Evolutionary conservation across 2,888 invertebrate genomes (phyloP).

Genomic region (Conus canariensis): DNA sequence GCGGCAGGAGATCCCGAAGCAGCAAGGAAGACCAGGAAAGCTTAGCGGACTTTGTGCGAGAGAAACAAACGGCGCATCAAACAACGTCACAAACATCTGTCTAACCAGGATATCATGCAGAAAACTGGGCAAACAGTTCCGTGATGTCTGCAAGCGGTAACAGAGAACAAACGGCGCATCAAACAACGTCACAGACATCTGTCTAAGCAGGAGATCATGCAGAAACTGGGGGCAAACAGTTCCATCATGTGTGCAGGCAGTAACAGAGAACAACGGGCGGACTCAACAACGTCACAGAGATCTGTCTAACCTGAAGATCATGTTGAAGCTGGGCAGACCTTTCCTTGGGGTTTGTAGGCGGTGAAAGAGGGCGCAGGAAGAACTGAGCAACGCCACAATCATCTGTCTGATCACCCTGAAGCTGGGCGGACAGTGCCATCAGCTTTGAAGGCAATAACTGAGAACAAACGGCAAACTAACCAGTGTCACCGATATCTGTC

Average conservation of each 20-base stretch:
- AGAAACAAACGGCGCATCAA: neutral
- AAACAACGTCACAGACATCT: too few relatives aligned
- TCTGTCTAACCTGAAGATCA: too few relatives aligned
- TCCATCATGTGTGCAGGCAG: too few relatives aligned
- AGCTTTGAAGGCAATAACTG: too few relatives aligned
- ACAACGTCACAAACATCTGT: neutral
- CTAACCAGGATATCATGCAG: neutral
- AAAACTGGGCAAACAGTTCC: neutral
- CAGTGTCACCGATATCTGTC: neutral
- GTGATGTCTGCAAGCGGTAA: neutral
- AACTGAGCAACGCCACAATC: too few relatives aligned
- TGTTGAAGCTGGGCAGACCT: too few relatives aligned
- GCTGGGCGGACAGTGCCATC: too few relatives aligned
- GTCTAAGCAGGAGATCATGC: neutral
- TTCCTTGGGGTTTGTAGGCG: too few relatives aligned
- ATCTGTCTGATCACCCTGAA: too few relatives aligned
- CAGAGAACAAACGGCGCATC: neutral
- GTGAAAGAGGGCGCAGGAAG: too few relatives aligned
- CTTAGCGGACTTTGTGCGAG: neutral
- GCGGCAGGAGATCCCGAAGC: neutral
- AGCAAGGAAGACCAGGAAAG: neutral
- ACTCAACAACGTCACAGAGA: too few relatives aligned
- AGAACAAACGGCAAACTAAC: too few relatives aligned
- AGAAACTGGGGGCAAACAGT: conserved; percentile 1
- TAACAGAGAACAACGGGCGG: neutral